Percentiles rank a stretch among this genome's conserved stretches.
Evolutionary conservation across 2,888 invertebrate species (phyloP).

Genomic region (Melinopterus prodromus): DNA sequence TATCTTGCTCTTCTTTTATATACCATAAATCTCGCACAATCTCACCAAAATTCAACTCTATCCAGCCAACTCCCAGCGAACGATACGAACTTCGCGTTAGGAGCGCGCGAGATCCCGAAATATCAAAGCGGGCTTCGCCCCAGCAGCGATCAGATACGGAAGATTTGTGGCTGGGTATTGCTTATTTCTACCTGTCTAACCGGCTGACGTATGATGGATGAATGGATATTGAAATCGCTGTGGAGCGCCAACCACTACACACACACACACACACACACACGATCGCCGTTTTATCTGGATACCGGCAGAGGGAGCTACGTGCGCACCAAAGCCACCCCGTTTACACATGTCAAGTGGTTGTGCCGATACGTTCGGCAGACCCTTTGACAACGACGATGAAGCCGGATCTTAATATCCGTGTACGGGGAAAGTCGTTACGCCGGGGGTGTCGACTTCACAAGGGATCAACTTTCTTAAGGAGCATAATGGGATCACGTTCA

Average conservation of each 20-base stretch:
- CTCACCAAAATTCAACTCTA: neutral
- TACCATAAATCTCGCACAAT: neutral
- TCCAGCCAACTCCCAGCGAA: neutral
- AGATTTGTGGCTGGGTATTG: constrained; percentile 37
- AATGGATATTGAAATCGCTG: constrained; percentile 79
- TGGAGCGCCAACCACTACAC: constrained; percentile 32
- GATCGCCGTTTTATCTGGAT: constrained; percentile 52
- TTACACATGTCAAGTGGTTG: constrained; percentile 59
- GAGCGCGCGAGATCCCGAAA: neutral
- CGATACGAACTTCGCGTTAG: neutral
- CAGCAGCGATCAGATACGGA: constrained; percentile 35
- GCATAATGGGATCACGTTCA: constrained; percentile 63
- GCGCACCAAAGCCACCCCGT: constrained; percentile 45
- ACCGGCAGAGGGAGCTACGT: constrained; percentile 40
- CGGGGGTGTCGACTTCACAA: constrained; percentile 59
- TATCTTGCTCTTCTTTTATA: neutral
- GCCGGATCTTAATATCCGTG: constrained; percentile 59
- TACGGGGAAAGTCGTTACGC: constrained; percentile 55
- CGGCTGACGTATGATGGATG: constrained; percentile 76
- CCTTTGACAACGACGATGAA: constrained; percentile 56
- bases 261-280: neutral
- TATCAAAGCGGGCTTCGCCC: neutral
- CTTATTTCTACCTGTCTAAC: constrained; percentile 48
- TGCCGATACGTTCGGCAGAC: constrained; percentile 51
- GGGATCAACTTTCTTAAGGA: constrained; percentile 61